phyloP scores from a whole-genome alignment of 2,113 vertebrate genomes.

The Odontophorus gujanensis region DNA sequence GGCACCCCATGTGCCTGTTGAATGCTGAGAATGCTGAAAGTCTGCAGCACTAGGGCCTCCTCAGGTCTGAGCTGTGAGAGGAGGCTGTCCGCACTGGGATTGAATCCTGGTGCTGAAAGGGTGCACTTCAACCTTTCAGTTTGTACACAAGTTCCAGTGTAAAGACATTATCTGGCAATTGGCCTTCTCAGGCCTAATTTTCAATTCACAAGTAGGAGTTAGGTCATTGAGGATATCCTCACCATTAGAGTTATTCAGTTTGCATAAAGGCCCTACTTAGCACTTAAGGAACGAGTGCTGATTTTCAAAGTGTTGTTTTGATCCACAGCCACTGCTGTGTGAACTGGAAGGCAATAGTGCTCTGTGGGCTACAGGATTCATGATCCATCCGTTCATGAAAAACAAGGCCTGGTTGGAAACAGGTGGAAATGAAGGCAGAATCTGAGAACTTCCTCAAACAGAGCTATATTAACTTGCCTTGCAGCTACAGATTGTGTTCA shows the following conservation, averaged over 20 bases:
- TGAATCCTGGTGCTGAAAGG: conserved; percentile 83
- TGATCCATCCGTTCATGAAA: background rate
- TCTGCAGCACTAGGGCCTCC: conserved; percentile 5
- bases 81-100: conserved; percentile 36
- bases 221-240: conserved; percentile 79
- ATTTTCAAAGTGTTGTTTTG: conserved; percentile 72
- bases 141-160: conserved; percentile 76
- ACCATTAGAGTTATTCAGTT: conserved; percentile 75
- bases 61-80: background rate
- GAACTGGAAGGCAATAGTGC: background rate
- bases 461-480: background rate
- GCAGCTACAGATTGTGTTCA: background rate
- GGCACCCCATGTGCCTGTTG: conserved; percentile 78
- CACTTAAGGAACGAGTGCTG: conserved; percentile 72
- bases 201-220: conserved; percentile 79
- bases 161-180: conserved; percentile 77
- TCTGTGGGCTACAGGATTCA: background rate
- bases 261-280: conserved; percentile 80
- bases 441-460: background rate
- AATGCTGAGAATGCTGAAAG: conserved; percentile 79
- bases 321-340: background rate
- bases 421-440: background rate
- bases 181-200: conserved; percentile 78
- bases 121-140: conserved; percentile 87
- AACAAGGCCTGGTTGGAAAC: background rate